Percentiles rank a stretch among this genome's conserved stretches.
Conservation (phyloP, 1,140 invertebrate species). For the Drosophila neocordata region DNA sequence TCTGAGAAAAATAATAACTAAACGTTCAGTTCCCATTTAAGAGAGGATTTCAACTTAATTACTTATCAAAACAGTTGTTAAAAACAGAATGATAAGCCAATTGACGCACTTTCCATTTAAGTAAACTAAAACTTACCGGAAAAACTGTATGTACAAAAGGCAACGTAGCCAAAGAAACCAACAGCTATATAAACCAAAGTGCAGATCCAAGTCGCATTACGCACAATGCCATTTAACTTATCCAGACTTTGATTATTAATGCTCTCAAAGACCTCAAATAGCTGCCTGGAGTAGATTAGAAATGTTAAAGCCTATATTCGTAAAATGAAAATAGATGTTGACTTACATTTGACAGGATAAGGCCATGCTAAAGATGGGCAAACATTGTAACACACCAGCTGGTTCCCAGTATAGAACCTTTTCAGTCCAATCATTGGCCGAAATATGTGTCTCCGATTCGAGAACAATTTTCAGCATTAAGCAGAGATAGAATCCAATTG, state of each 20-base stretch:
- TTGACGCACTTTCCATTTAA: neutral
- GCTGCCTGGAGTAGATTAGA: constrained; percentile 86
- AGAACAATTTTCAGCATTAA: constrained; percentile 93
- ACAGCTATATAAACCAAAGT: constrained; percentile 93
- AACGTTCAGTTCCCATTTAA: neutral
- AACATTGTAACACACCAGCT: constrained; percentile 92
- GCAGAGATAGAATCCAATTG: constrained; percentile 95
- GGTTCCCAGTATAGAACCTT: constrained; percentile 93
- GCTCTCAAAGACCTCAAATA: constrained; percentile 97
- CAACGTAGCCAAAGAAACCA: constrained; percentile 97
- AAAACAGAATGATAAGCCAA: constrained; percentile 66
- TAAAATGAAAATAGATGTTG: neutral
- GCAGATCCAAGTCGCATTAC: constrained; percentile 95
- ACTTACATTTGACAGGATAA: constrained; percentile 96
- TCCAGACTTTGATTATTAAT: constrained; percentile 93
- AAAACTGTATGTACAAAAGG: constrained; percentile 91
- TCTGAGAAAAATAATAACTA: neutral
- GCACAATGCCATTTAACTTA: constrained; percentile 94
- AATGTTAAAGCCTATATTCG: constrained; percentile 10
- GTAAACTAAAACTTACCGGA: constrained; percentile 87
- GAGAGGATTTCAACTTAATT: neutral
- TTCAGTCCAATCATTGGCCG: constrained; percentile 88
- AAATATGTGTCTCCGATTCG: constrained; percentile 89
- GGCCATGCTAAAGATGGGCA: constrained; percentile 98
- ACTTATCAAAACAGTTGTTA: constrained; percentile 51